Evolutionary conservation across 2,113 vertebrate species (phyloP).

Genomic region (Pao palembangensis): DNA sequence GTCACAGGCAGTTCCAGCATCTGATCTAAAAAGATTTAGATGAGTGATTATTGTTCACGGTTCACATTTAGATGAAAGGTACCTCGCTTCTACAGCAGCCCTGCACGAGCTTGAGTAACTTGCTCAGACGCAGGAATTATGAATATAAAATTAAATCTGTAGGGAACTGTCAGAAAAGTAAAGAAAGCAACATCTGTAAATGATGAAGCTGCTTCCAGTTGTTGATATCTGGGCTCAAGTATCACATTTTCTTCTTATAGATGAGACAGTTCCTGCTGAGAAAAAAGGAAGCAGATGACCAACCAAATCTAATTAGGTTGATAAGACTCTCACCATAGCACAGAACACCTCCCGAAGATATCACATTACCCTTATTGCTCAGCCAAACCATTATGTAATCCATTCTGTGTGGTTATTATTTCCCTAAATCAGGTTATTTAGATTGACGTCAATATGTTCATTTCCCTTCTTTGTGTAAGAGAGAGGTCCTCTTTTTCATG

Average conservation of each 20-base stretch:
- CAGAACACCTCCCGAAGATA: constrained; percentile 57
- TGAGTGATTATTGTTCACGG: too few relatives aligned
- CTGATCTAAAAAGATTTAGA: too few relatives aligned
- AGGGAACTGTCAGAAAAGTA: too few relatives aligned
- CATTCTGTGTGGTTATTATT: constrained; percentile 61
- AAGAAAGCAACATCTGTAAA: too few relatives aligned
- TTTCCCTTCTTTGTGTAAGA: constrained; percentile 54
- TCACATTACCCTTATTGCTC: constrained; percentile 64
- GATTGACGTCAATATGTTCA: constrained; percentile 65
- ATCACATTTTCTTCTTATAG: constrained; percentile 33
- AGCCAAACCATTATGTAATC: constrained; percentile 66
- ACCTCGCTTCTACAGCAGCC: too few relatives aligned
- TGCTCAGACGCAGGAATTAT: too few relatives aligned
- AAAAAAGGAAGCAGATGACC: constrained; percentile 70
- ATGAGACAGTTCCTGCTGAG: constrained; percentile 21
- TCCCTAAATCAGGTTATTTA: constrained; percentile 70
- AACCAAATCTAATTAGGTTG: constrained; percentile 68
- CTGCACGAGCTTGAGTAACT: too few relatives aligned
- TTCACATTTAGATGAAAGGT: too few relatives aligned
- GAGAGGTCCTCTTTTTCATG: constrained; percentile 13
- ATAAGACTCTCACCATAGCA: constrained; percentile 60
- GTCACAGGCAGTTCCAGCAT: too few relatives aligned
- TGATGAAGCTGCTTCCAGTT: too few relatives aligned
- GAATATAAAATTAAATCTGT: too few relatives aligned
- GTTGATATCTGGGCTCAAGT: too few relatives aligned